A percentile compares a stretch with the other conserved stretches of the same genome.
These are phyloP conservation scores for Cheilosia pagana DNA, from an alignment of 2,888 invertebrate species.

Conservation along the genomic window DNA sequence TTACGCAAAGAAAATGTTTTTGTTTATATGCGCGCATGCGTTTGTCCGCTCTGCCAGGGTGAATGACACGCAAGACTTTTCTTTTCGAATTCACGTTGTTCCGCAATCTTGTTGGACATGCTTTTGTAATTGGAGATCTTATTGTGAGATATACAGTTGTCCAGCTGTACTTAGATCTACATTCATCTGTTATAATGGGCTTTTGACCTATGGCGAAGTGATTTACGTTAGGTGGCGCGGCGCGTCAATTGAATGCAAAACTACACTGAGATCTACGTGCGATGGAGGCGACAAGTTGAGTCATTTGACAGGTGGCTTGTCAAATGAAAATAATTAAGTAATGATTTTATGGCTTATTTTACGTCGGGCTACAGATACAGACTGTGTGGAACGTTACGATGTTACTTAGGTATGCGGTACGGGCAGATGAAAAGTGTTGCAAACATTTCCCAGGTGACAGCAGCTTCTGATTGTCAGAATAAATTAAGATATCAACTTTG, in stretches of 20 bases:
- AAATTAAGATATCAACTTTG: no score
- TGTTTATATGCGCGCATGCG: neutral
- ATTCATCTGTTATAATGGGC: conserved; percentile 4
- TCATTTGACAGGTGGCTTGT: conserved; percentile 4
- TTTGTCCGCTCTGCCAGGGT: conserved; percentile 39
- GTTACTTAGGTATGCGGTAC: no score
- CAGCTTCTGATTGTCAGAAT: no score
- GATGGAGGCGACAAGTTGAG: conserved; percentile 5
- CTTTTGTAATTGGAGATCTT: conserved; percentile 68
- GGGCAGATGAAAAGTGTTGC: no score
- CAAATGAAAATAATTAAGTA: neutral
- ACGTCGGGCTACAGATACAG: neutral
- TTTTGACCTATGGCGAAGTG: conserved; percentile 5
- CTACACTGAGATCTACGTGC: neutral
- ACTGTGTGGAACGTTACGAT: neutral
- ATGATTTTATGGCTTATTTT: neutral
- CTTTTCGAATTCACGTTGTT: conserved; percentile 62
- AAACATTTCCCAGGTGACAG: no score
- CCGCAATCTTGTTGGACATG: conserved; percentile 57
- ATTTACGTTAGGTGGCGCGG: neutral
- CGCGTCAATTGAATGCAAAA: neutral
- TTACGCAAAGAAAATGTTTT: conserved; percentile 48
- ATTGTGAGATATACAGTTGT: conserved; percentile 44
- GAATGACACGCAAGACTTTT: conserved; percentile 66
- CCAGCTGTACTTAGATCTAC: conserved; percentile 8